phyloP scores from a whole-genome alignment of 2,113 vertebrate genomes.

The Rhinolophus ferrumequinum region DNA sequence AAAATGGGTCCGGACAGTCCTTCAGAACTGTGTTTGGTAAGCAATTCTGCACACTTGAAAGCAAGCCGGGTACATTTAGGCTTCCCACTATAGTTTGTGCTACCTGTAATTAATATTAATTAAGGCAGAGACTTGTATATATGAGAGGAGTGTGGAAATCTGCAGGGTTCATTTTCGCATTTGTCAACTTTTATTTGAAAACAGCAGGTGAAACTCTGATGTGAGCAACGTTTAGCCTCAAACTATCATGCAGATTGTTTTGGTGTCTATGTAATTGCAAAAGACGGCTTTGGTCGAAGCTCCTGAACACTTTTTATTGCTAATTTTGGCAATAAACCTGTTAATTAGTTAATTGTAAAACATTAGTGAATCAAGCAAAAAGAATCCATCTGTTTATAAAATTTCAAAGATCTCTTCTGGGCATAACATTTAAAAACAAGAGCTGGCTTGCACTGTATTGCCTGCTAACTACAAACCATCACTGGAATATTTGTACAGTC shows the following conservation, averaged over 20 bases:
- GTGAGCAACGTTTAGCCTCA: constrained; percentile 85
- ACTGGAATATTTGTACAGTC: constrained; percentile 50
- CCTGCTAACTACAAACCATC: constrained; percentile 69
- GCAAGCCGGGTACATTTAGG: constrained; percentile 73
- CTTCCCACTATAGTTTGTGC: constrained; percentile 72
- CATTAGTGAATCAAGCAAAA: constrained; percentile 88
- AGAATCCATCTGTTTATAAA: constrained; percentile 89
- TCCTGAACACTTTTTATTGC: constrained; percentile 88
- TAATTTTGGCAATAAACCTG: constrained; percentile 90
- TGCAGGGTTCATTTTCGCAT: constrained; percentile 85
- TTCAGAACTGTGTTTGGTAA: constrained; percentile 69
- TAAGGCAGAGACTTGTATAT: constrained; percentile 80
- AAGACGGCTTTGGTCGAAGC: constrained; percentile 87
- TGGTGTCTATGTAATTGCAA: constrained; percentile 85
- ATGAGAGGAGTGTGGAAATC: constrained; percentile 81
- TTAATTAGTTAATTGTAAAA: constrained; percentile 90
- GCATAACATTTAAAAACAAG: constrained; percentile 83
- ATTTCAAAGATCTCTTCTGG: constrained; percentile 86
- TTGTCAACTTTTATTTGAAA: constrained; percentile 89
- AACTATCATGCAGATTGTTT: constrained; percentile 87
- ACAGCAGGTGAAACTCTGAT: constrained; percentile 87
- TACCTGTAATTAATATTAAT: constrained; percentile 88
- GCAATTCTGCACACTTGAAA: constrained; percentile 78
- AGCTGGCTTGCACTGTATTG: constrained; percentile 55
- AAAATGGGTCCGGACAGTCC: constrained; percentile 12